Evolutionary conservation across 2,888 invertebrate genomes (phyloP).

Genomic region (Palloptera scutellata): DNA sequence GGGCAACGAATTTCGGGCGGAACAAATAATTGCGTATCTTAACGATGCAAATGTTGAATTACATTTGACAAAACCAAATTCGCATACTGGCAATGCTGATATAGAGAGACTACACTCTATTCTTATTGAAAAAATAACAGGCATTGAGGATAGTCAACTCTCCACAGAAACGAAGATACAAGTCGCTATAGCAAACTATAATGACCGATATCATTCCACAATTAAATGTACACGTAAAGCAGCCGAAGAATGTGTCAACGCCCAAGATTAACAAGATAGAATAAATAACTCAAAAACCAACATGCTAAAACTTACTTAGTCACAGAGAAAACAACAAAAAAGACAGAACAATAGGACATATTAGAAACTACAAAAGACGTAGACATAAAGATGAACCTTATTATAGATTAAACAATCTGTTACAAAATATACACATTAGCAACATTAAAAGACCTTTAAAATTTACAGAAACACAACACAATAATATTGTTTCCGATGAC

Average conservation of each 20-base stretch:
- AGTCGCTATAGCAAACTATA: slow-evolving; percentile 32
- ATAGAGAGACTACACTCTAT: slow-evolving; percentile 32
- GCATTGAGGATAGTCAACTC: too few species aligned
- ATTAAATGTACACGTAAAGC: slow-evolving; percentile 29
- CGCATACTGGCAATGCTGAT: too few species aligned
- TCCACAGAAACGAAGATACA: slow-evolving; percentile 28
- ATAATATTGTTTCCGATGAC: too few species aligned
- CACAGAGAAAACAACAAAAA: slow-evolving; percentile 5
- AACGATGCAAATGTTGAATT: slow-evolving; percentile 22
- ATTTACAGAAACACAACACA: background rate
- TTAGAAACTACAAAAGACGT: slow-evolving; percentile 27
- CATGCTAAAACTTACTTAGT: slow-evolving; percentile 1
- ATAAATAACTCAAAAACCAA: slow-evolving; percentile 17
- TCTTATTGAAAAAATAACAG: too few species aligned
- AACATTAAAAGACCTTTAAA: slow-evolving; percentile 35
- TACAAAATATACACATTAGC: slow-evolving; percentile 28
- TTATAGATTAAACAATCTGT: slow-evolving; percentile 24
- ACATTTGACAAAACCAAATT: slow-evolving; percentile 31
- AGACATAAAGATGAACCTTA: slow-evolving; percentile 28
- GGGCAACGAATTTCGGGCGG: slow-evolving; percentile 31
- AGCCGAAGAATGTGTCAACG: slow-evolving; percentile 20
- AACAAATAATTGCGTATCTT: slow-evolving; percentile 25
- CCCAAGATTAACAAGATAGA: slow-evolving; percentile 3
- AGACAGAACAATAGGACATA: slow-evolving; percentile 18
- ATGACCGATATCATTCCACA: slow-evolving; percentile 31